phyloP scores from a whole-genome alignment of 2,797 vertebrate genomes.

The Remorina albescens region DNA sequence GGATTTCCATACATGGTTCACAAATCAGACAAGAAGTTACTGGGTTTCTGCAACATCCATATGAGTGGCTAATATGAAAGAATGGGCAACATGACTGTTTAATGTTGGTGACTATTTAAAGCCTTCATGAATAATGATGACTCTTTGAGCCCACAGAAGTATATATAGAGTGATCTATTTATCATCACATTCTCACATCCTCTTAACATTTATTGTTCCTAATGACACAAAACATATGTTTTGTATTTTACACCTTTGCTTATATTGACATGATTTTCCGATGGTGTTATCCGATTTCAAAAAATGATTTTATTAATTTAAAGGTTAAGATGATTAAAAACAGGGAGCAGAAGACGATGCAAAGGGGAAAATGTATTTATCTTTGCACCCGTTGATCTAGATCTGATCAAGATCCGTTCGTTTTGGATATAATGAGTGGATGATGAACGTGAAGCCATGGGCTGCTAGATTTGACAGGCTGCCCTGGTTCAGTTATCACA shows the following conservation, averaged over 20 bases:
- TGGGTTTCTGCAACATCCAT: no score
- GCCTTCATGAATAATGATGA: not conserved
- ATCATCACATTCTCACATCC: not conserved
- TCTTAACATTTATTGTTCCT: not conserved
- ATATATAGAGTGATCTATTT: not conserved
- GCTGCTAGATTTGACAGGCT: constrained; percentile 91
- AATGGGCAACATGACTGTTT: not conserved
- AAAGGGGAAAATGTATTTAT: not conserved
- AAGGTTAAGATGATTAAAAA: not conserved
- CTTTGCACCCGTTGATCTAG: constrained; percentile 9
- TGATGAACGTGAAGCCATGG: constrained; percentile 17
- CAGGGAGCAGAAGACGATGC: not conserved
- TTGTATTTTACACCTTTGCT: not conserved
- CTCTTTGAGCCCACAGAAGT: not conserved
- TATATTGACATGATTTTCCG: not conserved
- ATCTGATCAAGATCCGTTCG: no score
- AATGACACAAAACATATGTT: not conserved
- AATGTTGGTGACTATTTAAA: not conserved
- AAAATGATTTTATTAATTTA: not conserved
- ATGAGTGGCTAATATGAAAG: not conserved
- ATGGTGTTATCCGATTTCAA: not conserved
- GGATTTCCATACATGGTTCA: not conserved
- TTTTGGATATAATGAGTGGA: not conserved
- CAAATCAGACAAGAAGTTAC: not conserved
- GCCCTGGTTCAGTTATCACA: constrained; percentile 99